These are phyloP conservation scores for Crenuchus spilurus DNA, from an alignment of 2,797 vertebrate species.

Conservation along the genomic window DNA sequence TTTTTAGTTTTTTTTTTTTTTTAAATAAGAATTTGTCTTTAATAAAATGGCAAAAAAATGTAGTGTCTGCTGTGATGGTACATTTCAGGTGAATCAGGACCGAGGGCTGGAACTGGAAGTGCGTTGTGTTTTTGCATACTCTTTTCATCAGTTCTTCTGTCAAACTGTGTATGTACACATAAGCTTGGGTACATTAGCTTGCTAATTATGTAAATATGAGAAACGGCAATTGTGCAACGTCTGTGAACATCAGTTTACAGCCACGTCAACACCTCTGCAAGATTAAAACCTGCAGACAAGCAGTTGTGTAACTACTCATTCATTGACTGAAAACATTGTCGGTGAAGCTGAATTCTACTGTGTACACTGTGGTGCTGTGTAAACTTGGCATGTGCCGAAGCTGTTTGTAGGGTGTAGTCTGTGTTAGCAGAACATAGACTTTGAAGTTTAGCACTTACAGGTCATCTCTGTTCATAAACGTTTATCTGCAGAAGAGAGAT, in stretches of 20 bases:
- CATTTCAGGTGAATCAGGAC: not conserved
- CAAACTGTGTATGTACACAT: not conserved
- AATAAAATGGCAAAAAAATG: too few species aligned
- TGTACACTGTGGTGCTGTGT: not conserved
- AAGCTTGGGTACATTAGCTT: not conserved
- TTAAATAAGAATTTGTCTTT: too few species aligned
- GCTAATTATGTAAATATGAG: slow-evolving; percentile 10
- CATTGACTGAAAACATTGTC: not conserved
- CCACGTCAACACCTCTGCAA: slow-evolving; percentile 1
- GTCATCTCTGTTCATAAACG: too few species aligned
- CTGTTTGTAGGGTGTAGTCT: not conserved
- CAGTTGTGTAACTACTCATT: not conserved
- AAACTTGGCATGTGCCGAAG: not conserved
- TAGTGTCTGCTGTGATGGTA: not conserved
- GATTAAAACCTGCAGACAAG: slow-evolving; percentile 10
- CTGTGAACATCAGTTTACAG: not conserved
- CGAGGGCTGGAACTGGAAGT: not conserved
- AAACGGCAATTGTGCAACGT: not conserved
- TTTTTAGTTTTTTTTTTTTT: too few species aligned
- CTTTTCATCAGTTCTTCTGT: not conserved
- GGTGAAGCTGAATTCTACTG: not conserved
- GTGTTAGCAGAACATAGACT: not conserved
- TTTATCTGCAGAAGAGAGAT: too few species aligned
- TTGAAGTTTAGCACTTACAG: not conserved
- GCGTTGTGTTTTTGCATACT: slow-evolving; percentile 6